Conservation (phyloP, 2,797 vertebrate genomes). For the Etheostoma perlongum region DNA sequence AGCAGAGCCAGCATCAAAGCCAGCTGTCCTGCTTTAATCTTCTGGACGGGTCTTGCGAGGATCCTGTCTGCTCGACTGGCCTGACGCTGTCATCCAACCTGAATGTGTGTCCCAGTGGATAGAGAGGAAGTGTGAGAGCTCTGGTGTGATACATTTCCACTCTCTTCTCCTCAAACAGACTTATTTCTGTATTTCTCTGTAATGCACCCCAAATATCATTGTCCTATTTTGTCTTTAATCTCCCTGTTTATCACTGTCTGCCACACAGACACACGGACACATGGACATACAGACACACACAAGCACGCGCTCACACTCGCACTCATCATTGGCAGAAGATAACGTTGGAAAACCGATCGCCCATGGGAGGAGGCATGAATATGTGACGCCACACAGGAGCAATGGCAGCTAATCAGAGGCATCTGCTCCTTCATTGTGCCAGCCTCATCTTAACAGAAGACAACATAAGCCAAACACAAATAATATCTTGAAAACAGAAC, state of each 20-base stretch:
- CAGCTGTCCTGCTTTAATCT: slow-evolving; percentile 65
- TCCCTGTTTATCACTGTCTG: slow-evolving; percentile 49
- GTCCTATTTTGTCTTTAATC: slow-evolving; percentile 52
- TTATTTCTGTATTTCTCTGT: slow-evolving; percentile 23
- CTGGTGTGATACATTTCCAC: slow-evolving; percentile 9
- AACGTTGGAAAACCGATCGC: slow-evolving; percentile 35
- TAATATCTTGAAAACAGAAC: slow-evolving; percentile 37
- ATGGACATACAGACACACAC: slow-evolving; percentile 14
- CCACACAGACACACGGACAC: slow-evolving; percentile 11
- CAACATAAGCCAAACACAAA: slow-evolving; percentile 46
- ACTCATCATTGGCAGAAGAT: slow-evolving; percentile 48
- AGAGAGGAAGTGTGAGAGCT: slow-evolving; percentile 10
- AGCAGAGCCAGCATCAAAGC: slow-evolving; percentile 57
- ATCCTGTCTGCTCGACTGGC: slow-evolving; percentile 35
- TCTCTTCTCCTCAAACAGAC: slow-evolving; percentile 14
- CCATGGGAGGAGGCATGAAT: slow-evolving; percentile 60
- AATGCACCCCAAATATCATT: slow-evolving; percentile 34
- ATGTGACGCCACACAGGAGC: slow-evolving; percentile 63
- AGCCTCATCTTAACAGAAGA: slow-evolving; percentile 52
- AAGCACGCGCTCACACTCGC: neutral
- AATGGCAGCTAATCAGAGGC: slow-evolving; percentile 76
- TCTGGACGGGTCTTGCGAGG: slow-evolving; percentile 43
- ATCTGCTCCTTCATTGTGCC: slow-evolving; percentile 67
- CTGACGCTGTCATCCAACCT: slow-evolving; percentile 30
- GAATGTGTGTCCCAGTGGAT: slow-evolving; percentile 37